Conservation (phyloP, 2,797 vertebrate genomes). For the Myoxocephalus aenaeus region DNA sequence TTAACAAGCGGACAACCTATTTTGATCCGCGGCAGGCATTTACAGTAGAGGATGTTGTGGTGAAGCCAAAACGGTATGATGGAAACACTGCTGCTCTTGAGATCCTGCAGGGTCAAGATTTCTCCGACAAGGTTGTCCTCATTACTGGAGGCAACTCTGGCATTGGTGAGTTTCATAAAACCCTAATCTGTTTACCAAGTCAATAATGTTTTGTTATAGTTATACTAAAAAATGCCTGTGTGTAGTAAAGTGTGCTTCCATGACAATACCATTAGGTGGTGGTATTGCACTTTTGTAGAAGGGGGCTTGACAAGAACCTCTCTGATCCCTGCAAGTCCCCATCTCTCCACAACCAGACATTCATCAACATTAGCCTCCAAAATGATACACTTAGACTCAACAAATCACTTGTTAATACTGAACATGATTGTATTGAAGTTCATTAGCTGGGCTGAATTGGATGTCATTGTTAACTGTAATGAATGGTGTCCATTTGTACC, state of each 20-base stretch:
- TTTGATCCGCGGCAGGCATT: conserved; percentile 97
- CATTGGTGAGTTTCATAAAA: conserved; percentile 87
- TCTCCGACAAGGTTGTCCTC: conserved; percentile 91
- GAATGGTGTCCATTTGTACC: conserved; percentile 79
- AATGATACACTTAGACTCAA: conserved; percentile 81
- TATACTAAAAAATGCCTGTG: neutral
- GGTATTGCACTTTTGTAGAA: conserved; percentile 27
- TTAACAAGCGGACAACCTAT: conserved; percentile 96
- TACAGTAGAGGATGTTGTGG: conserved; percentile 92
- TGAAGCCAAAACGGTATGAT: conserved; percentile 93
- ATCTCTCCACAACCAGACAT: conserved; percentile 67
- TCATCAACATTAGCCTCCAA: conserved; percentile 80
- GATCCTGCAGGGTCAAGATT: conserved; percentile 92
- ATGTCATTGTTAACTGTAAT: conserved; percentile 85
- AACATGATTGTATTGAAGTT: conserved; percentile 84
- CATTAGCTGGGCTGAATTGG: conserved; percentile 81
- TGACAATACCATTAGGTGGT: conserved; percentile 69
- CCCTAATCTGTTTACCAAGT: neutral
- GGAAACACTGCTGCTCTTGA: conserved; percentile 94
- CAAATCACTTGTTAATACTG: conserved; percentile 82
- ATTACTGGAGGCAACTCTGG: conserved; percentile 94
- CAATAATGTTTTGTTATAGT: neutral
- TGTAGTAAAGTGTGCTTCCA: conserved; percentile 41
- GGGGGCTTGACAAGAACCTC: conserved; percentile 4
- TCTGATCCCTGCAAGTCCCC: conserved; percentile 36